Evolutionary conservation across 2,888 invertebrate species (phyloP), one percentile per base, ranked within the genome.

Genomic region (Smittia aterrima): DNA sequence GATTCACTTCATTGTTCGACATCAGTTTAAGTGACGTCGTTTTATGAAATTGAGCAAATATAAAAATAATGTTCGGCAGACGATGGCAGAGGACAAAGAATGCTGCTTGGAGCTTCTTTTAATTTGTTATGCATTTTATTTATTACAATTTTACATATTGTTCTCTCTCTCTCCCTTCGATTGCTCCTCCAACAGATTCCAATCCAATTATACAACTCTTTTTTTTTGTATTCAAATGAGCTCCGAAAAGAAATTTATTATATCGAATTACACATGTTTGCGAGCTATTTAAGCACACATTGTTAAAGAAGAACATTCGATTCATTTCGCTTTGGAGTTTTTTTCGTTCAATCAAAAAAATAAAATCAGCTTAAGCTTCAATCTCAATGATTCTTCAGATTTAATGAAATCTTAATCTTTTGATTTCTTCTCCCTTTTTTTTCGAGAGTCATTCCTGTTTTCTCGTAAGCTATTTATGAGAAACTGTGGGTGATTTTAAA

Each of bases 121-220:
- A 70, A 70, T 70, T 70, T 70, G 70, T 54, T 70, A 70, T 70
- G 70, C 70, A 70, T 70, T 68, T 47, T 70, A 70, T 70, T 70
- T 70, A 70, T 70, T 70, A 41, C 53, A 22, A 20, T 70, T 54
- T 70, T 70, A 70, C 54, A 70, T 70, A 41, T 41, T 70, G 66
- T 66, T 66, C 64, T 64, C 58, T 25, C 13, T 13, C 54, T 13
- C 16, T 27, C 70, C 24, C 38, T 1, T 24, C 53, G 27, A 16
- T 4, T 6, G 27, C 47, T 53, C 1, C 40, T 53, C 24, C 20
- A 9, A 64, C 64, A 27, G 27, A 64, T 27, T 25, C 64, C 40
- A 22, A 66, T 32, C 66, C 66, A 66, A 66, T 66, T 66, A 66
- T 66, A 38, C 38, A 66, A 24, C 25, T 40, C 25, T 16, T 13